A percentile compares a stretch with the other conserved stretches of the same genome.
Evolutionary conservation across 2,113 vertebrate species (phyloP).

Genomic region (Catharus fuscescens): DNA sequence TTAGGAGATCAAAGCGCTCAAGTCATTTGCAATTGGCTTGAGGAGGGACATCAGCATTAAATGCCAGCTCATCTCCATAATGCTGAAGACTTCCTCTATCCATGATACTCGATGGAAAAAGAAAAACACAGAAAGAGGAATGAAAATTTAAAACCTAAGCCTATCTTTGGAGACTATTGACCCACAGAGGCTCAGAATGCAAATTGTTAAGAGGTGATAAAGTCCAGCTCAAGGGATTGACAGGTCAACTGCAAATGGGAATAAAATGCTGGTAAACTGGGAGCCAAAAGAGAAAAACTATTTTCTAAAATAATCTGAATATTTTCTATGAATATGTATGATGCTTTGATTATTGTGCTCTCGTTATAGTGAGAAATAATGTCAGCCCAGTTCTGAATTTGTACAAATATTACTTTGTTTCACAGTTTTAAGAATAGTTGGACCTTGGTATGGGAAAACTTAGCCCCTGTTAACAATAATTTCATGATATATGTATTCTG

Average conservation of each 20-base stretch:
- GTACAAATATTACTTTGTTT: neutral
- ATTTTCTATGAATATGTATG: neutral
- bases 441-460: neutral
- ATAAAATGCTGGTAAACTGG: neutral
- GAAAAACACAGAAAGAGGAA: neutral
- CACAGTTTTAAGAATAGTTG: neutral
- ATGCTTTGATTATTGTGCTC: neutral
- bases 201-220: neutral
- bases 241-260: neutral
- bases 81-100: neutral
- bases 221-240: neutral
- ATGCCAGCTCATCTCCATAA: neutral
- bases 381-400: neutral
- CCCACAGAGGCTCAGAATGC: neutral
- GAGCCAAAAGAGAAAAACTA: neutral
- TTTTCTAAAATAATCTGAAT: neutral
- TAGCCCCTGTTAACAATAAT: neutral
- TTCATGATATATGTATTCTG: neutral
- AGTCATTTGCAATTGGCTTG: neutral
- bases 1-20: neutral
- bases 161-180: neutral
- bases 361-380: neutral
- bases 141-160: neutral
- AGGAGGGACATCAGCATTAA: neutral
- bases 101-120: neutral